A percentile compares a stretch with the other conserved stretches of the same genome.
Conservation (phyloP, 2,888 invertebrate species). For the Pollenia labialis region DNA sequence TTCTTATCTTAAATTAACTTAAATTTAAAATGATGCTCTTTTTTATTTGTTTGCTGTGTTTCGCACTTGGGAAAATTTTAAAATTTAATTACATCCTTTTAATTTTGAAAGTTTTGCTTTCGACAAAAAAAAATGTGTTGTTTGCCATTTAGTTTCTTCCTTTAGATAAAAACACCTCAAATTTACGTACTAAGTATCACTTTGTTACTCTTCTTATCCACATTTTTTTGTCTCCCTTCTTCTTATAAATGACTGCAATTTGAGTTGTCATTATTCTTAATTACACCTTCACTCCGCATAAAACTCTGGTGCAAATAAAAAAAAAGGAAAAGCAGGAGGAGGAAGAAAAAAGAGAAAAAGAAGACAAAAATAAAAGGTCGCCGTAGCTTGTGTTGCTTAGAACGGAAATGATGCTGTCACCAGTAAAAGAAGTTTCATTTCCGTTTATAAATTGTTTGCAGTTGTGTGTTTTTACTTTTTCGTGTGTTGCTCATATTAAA, state of each 20-base stretch:
- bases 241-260: slow-evolving; percentile 52
- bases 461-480: slow-evolving; percentile 14
- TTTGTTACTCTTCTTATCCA: not conserved
- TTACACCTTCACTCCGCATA: slow-evolving; percentile 18
- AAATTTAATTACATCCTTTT: slow-evolving; percentile 45
- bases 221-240: not conserved
- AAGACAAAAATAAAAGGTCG: slow-evolving; percentile 42
- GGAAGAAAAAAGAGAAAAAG: slow-evolving; percentile 13
- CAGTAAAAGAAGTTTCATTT: slow-evolving; percentile 66
- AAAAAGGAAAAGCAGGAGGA: not conserved
- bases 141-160: slow-evolving; percentile 43
- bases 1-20: slow-evolving; percentile 23
- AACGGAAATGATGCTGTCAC: slow-evolving; percentile 74
- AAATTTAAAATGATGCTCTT: slow-evolving; percentile 31
- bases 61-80: slow-evolving; percentile 1
- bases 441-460: slow-evolving; percentile 55
- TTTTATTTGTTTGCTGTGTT: slow-evolving; percentile 2
- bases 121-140: slow-evolving; percentile 25
- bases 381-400: slow-evolving; percentile 4
- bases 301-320: slow-evolving; percentile 10
- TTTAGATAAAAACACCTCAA: slow-evolving; percentile 16
- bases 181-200: slow-evolving; percentile 13
- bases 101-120: slow-evolving; percentile 23
- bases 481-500: not conserved
- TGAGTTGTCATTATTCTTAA: slow-evolving; percentile 43